Evolutionary conservation across 2,888 invertebrate species (phyloP), one percentile per base, ranked within the genome.

Genomic region (Heliconius erato): DNA sequence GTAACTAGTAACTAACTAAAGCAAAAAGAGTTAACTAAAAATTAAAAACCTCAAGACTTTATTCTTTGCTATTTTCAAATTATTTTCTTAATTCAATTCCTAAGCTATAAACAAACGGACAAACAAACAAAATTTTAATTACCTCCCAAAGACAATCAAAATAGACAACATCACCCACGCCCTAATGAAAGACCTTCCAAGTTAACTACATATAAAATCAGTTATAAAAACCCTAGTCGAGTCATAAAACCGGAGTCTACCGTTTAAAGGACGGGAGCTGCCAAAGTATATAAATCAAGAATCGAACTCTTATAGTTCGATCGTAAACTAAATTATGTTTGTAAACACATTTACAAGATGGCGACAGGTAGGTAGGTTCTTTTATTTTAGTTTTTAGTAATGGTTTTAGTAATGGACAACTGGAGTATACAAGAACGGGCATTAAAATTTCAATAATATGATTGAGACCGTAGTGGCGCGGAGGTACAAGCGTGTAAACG

Each of bases 201-300:
- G 86, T 95, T 95, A 92, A 95, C 92, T 93, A 93, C 89, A 91
- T 93, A 95, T 95, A 94, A 94, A 95, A 95, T 94, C 94, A 94
- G 94, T 94, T 94, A 94, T 95, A 95, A 95, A 76, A 95, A 94
- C 91, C 91, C 90, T 92, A 93, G 93, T 54, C 91, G 90, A 92
- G 92, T 89, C 91, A 93, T 94, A 95, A 94, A 95, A 93, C 91
- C 88, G 88, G 90, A 89, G 90, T 91, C 91, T 89, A 84, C 86
- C 89, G 88, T 88, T 93, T 92, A 91, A 93, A 92, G 93, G 94
- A 94, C 94, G 91, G 93, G 91, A 93, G 94, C 94, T 91, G 92
- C 94, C 89, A 91, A 87, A 92, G 88, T 93, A 89, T 87, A 94
- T 95, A 94, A 95, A 95, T 95, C 94, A 94, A 90, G 85, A 88